Percentiles rank a stretch among this genome's conserved stretches.
Conservation (phyloP, 2,113 vertebrate species). For the Sigmodon hispidus region DNA sequence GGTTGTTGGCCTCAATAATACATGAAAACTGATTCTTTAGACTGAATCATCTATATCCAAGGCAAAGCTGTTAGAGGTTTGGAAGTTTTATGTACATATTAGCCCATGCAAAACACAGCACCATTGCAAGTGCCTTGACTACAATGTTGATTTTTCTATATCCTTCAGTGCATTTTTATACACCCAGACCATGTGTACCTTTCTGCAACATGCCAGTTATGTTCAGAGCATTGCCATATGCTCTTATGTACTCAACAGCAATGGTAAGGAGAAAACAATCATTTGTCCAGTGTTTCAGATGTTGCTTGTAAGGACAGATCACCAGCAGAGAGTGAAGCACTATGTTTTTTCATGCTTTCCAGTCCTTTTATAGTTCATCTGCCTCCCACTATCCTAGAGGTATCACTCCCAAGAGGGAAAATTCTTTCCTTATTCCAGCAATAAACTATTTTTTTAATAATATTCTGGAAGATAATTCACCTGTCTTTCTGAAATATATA, state of each 20-base stretch:
- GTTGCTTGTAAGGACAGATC: background rate
- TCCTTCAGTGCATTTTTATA: background rate
- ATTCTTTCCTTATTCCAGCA: slow-evolving; percentile 15
- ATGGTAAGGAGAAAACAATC: background rate
- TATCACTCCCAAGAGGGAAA: background rate
- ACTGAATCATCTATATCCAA: background rate
- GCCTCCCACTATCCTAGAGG: background rate
- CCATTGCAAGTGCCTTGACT: background rate
- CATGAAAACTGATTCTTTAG: background rate
- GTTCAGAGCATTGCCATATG: background rate
- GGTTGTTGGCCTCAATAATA: background rate
- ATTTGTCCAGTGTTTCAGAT: background rate
- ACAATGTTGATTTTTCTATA: background rate
- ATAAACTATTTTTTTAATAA: slow-evolving; percentile 27
- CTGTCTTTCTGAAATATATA: background rate
- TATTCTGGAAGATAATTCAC: background rate
- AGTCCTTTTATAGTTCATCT: background rate
- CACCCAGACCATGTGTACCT: background rate
- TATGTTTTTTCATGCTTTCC: background rate
- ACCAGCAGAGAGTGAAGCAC: background rate
- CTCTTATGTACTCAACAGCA: background rate
- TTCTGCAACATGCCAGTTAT: background rate
- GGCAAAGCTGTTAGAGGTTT: background rate
- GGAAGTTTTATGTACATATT: background rate
- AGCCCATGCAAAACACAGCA: background rate